Evolutionary conservation across 2,113 vertebrate genomes (phyloP), one percentile per base, ranked within the genome.

Genomic region (Chionomys nivalis): DNA sequence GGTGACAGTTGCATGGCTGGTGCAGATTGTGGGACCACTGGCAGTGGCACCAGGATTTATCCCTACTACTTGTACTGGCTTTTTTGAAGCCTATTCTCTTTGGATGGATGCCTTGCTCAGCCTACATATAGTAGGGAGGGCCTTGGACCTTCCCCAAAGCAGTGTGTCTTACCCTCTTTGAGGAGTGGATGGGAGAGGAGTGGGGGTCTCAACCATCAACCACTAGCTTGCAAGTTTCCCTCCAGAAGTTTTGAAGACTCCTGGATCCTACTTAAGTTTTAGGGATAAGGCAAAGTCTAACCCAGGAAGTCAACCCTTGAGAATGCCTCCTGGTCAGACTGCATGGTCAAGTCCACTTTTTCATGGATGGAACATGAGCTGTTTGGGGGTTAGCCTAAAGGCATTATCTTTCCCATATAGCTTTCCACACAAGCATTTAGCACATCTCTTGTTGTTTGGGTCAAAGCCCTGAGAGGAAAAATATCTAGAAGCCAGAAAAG

Each of bases 231-330:
- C 33, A 92, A 75, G 36, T 75, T 88, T 6, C 79, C 5, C 49
- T 81, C 55, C 42, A 90, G 75, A 94, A 94, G n/a, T 79, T 93
- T 52, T 42, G 92, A 81, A n/a, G 82, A 75, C 26, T 49, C 47
- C n/a, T 79, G 33, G 1, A 0, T 78, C 47, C 28, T 95, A 70
- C 26, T 91, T 77, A 65, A 78, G 39, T 26, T 63, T 55, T 24
- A 76, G 1, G 12, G 26, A 70, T 75, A 39, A 75, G 5, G 39
- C 10, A 21, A 72, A 11, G 5, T 39, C 55, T 70, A 36, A 49
- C 31, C 70, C 31, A 65, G 33, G 83, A n/a, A 95, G 72, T 33
- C 90, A 44, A 94, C n/a, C 36, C 77, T 36, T 44, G 44, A 63
- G 26, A 47, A 36, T 31, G n/a, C 49, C 26, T 7, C 49, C 66